Base-by-base conservation (phyloP, 2,797 vertebrate genomes). In the Ptychadena robeensis region DNA sequence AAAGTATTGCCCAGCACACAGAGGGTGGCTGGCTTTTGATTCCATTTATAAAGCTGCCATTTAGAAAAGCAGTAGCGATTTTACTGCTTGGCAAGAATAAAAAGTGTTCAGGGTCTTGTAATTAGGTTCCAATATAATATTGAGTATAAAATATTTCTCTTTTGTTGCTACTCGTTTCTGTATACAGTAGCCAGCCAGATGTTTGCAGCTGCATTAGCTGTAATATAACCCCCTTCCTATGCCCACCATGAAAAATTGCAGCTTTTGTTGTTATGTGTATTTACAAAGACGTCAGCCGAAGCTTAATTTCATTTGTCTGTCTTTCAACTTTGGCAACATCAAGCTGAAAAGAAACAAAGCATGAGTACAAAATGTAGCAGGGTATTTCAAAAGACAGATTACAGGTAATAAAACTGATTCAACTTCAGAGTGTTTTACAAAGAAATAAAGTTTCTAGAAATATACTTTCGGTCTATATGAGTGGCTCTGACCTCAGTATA, bases 331-430 rank as follows among this genome's bases (percentile, higher is more conserved):
- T 7, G 44, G 44, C 1, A 53, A 53, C 44, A 22, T 53, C 44
- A 22, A 53, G 15, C 18, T 53, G 44, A 53, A 53, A 53, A 53
- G 44, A 53, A 53, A 53, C 44, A 53, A 7, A 53, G 7, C 18
- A 22, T 53, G 44, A 53, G 44, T 18, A 22, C 15, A 53, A 15
- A 53, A 53, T 53, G 44, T 8, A 53, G 44, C 44, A 5, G 11
- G 6, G 44, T 1, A 15, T 8, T 53, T 53, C 44, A 53, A 18
- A 53, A 53, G 44, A 53, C 44, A 53, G 44, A 53, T 22, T 53
- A 53, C 53, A 84, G 34, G 70, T 80, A 34, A 68, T 61, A 69
- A 75, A 80, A 80, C 25, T n/a, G 63, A 73, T 57, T 81, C 27
- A 1, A 25, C 59, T 61, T 72, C 35, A 14, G 4, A 25, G 18